Evolutionary conservation across 2,888 invertebrate genomes (phyloP).

Genomic region (Agriotes lineatus): DNA sequence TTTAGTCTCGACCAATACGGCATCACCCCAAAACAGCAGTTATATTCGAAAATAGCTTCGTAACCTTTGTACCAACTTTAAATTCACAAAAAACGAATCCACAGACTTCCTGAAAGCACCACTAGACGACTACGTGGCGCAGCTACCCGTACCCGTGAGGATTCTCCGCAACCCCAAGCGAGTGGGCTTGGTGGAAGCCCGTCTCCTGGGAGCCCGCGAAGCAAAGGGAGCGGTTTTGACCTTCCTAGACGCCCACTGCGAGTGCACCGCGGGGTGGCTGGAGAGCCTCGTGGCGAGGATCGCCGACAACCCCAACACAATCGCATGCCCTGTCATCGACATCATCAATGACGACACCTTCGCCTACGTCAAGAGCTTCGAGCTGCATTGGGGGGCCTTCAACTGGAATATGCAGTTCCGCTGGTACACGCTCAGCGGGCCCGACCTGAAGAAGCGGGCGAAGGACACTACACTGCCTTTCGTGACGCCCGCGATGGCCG

Average conservation of each 20-base stretch:
- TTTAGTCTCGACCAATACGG: too few relatives aligned
- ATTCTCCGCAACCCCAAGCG: conserved; percentile 76
- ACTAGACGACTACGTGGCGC: conserved; percentile 76
- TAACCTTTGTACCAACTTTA: too few relatives aligned
- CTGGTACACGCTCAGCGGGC: conserved; percentile 82
- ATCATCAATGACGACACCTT: conserved; percentile 97
- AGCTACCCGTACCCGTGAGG: conserved; percentile 73
- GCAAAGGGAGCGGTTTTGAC: conserved; percentile 85
- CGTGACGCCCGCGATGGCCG: conserved; percentile 93
- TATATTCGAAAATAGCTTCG: too few relatives aligned
- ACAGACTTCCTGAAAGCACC: conserved; percentile 73
- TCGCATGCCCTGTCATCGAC: conserved; percentile 89
- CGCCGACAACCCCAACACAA: conserved; percentile 72
- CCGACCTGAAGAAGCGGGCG: conserved; percentile 73
- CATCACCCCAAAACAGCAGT: too few relatives aligned
- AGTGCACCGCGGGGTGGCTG: conserved; percentile 83
- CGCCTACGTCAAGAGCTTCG: conserved; percentile 94
- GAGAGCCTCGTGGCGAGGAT: conserved; percentile 71
- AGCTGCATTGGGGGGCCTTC: conserved; percentile 98
- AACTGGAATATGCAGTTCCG: conserved; percentile 96
- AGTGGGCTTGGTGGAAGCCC: conserved; percentile 85
- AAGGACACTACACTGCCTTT: conserved; percentile 77
- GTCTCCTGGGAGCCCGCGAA: conserved; percentile 80
- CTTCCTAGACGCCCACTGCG: conserved; percentile 95
- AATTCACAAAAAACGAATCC: conserved; percentile 40